phyloP scores from a whole-genome alignment of 2,888 invertebrate species.

The Stenurella melanura region DNA sequence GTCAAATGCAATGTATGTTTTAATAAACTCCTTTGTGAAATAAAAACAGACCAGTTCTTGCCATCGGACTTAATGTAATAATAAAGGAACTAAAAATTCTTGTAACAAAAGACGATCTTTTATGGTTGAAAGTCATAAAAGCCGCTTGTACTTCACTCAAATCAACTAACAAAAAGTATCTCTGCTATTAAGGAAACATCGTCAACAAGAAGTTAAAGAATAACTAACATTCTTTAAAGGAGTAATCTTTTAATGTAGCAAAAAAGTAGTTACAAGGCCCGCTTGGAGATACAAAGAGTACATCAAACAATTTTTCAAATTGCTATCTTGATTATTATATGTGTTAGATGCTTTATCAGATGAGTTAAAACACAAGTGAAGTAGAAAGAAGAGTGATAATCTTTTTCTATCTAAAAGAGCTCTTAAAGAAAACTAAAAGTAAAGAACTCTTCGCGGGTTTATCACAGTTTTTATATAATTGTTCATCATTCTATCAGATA shows the following conservation, averaged over 20 bases:
- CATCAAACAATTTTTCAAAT: too few species aligned
- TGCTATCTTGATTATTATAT: too few species aligned
- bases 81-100: slow-evolving; percentile 16
- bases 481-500: too few species aligned
- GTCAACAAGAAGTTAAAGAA: background rate
- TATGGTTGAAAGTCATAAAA: background rate
- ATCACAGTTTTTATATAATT: too few species aligned
- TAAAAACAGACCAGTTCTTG: slow-evolving; percentile 5
- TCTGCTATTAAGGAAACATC: slow-evolving; percentile 6
- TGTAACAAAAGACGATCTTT: slow-evolving; percentile 4
- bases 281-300: too few species aligned
- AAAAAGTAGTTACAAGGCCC: background rate
- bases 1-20: background rate
- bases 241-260: background rate
- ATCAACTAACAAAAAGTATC: background rate
- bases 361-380: too few species aligned
- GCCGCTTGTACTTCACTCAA: background rate
- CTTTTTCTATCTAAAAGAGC: too few species aligned
- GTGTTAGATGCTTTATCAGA: too few species aligned
- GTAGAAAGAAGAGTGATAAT: too few species aligned
- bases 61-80: slow-evolving; percentile 1
- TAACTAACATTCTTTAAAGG: slow-evolving; percentile 2
- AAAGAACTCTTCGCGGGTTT: too few species aligned
- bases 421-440: too few species aligned
- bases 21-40: slow-evolving; percentile 2